These are phyloP conservation scores for Macrotus californicus DNA, from an alignment of 2,113 vertebrate genomes.

Conservation along the genomic window DNA sequence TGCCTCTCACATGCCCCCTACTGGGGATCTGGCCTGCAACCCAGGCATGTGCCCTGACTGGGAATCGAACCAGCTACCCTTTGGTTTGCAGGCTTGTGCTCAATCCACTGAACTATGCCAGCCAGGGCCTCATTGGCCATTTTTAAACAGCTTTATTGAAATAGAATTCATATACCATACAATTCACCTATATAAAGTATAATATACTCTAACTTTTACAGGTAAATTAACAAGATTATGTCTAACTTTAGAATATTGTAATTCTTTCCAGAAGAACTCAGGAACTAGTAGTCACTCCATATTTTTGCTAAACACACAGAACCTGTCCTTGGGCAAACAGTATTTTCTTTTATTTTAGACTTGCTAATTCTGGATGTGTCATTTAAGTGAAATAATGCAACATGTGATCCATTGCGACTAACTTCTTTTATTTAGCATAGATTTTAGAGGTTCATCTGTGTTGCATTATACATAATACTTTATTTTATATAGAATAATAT, in stretches of 20 bases:
- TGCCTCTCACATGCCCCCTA: too few species aligned
- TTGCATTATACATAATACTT: not conserved
- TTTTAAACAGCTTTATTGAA: not conserved
- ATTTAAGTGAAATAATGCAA: not conserved
- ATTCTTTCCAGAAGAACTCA: not conserved
- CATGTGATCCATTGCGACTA: not conserved
- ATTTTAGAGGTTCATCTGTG: not conserved
- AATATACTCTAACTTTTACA: not conserved
- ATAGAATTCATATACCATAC: not conserved
- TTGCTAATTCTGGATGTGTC: not conserved
- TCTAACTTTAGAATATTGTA: not conserved
- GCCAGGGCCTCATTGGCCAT: too few species aligned
- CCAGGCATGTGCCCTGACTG: too few species aligned
- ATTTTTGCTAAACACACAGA: not conserved
- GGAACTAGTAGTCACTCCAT: not conserved
- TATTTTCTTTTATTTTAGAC: not conserved
- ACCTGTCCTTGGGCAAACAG: not conserved
- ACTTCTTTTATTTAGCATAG: not conserved
- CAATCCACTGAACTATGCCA: too few species aligned
- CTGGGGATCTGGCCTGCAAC: too few species aligned
- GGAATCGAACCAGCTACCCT: too few species aligned
- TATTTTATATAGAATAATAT: not conserved
- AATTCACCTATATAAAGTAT: not conserved
- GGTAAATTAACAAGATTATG: not conserved
- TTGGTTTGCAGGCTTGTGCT: too few species aligned